These are phyloP conservation scores for Mixornis gularis DNA, from an alignment of 2,113 vertebrate species.

Conservation along the genomic window DNA sequence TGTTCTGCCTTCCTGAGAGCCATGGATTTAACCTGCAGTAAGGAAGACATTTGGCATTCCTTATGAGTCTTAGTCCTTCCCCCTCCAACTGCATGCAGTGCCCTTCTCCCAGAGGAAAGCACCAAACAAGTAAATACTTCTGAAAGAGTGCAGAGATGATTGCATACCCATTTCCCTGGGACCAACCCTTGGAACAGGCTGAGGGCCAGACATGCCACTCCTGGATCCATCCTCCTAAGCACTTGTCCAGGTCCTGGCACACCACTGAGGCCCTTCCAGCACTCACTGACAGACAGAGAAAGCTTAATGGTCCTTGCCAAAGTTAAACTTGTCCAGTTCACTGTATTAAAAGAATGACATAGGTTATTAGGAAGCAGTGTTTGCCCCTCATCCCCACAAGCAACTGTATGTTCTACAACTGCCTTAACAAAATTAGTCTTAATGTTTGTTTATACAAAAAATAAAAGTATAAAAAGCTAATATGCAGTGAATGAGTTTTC, in stretches of 20 bases:
- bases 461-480: conserved; percentile 16
- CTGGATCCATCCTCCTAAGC: background rate
- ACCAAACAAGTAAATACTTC: background rate
- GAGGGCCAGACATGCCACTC: background rate
- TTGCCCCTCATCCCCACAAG: background rate
- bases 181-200: background rate
- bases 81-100: background rate
- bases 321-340: background rate
- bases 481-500: background rate
- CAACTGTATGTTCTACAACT: conserved; percentile 38
- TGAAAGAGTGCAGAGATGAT: background rate
- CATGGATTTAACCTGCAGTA: background rate
- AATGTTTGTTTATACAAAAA: conserved; percentile 50
- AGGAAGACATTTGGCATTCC: background rate
- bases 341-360: background rate
- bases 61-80: background rate
- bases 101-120: background rate
- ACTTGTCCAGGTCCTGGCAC: background rate
- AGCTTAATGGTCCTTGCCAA: background rate
- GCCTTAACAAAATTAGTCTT: conserved; percentile 49
- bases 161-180: background rate
- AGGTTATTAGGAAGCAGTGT: background rate
- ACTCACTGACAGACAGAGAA: background rate
- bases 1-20: background rate
- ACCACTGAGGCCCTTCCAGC: background rate